Evolutionary conservation across 2,797 vertebrate genomes (phyloP).

Genomic region (Epinephelus malabaricus): DNA sequence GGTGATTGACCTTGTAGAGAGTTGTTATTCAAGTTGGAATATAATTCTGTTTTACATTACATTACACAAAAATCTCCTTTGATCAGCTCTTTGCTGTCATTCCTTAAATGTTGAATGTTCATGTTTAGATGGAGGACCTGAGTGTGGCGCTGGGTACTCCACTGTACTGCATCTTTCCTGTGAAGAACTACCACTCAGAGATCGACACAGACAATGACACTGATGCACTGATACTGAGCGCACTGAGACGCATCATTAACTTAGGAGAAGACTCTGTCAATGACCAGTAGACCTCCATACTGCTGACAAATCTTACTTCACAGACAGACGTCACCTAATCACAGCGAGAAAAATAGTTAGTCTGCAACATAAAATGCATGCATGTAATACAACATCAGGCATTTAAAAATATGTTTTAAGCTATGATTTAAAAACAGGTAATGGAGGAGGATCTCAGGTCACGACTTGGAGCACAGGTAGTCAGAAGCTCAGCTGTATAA

Average conservation of each 20-base stretch:
- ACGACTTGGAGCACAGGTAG: no score
- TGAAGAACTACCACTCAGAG: slow-evolving; percentile 75
- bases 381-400: no score
- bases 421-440: no score
- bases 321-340: no score
- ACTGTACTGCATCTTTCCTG: slow-evolving; percentile 75
- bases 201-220: slow-evolving; percentile 1
- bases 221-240: slow-evolving; percentile 45
- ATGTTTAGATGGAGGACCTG: slow-evolving; percentile 58
- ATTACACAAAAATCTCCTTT: background rate
- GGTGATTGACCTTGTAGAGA: background rate
- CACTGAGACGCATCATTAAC: slow-evolving; percentile 60
- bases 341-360: no score
- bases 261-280: slow-evolving; percentile 36
- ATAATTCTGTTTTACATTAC: background rate
- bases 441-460: no score
- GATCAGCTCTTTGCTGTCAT: background rate
- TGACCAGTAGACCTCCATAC: background rate
- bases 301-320: background rate
- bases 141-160: slow-evolving; percentile 68
- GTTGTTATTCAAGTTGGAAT: background rate
- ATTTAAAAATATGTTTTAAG: no score
- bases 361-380: no score
- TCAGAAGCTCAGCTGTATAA: no score
- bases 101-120: background rate